Evolutionary conservation across 2,113 vertebrate species (phyloP).

Genomic region (Nicator chloris): DNA sequence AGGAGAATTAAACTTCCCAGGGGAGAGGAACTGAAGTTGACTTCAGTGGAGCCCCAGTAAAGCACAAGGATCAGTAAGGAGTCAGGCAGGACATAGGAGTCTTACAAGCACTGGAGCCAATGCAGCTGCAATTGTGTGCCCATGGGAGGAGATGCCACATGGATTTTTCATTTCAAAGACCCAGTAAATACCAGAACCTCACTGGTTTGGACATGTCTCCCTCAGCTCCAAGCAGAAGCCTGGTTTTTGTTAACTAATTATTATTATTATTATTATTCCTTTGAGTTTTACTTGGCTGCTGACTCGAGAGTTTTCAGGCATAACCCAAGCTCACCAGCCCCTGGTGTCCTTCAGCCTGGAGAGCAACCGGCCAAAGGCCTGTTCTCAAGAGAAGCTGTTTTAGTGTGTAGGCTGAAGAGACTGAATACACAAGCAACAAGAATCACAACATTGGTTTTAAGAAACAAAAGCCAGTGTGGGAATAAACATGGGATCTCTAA

Average conservation of each 20-base stretch:
- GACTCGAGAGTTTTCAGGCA: neutral
- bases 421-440: neutral
- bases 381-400: neutral
- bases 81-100: neutral
- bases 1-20: neutral
- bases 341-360: neutral
- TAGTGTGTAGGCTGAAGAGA: neutral
- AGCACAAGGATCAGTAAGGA: neutral
- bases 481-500: neutral
- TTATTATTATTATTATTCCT: neutral
- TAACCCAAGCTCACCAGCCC: neutral
- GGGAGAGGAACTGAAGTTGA: neutral
- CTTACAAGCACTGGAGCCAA: neutral
- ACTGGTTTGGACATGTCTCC: rapidly evolving
- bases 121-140: rapidly evolving
- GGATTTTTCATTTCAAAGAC: neutral
- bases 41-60: neutral
- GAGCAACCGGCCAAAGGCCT: neutral
- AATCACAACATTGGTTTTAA: neutral
- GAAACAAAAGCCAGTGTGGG: neutral
- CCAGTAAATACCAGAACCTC: neutral
- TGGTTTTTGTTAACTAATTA: neutral
- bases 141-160: rapidly evolving
- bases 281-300: neutral
- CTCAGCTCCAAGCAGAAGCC: neutral